Conservation (phyloP, 2,888 invertebrate species). For the Ophraella communa region DNA sequence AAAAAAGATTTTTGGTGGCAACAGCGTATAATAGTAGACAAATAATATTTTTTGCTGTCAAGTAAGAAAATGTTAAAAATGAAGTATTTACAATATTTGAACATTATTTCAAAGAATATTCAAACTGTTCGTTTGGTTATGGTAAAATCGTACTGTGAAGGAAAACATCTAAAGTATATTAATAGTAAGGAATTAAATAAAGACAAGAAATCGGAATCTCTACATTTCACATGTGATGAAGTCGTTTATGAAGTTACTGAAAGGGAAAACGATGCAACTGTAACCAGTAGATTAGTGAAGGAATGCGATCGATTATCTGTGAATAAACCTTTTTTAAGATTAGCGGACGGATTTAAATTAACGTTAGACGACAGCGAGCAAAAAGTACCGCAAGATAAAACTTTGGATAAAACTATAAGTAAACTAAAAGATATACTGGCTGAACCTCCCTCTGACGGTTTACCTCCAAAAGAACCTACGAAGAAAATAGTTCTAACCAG, state of each 20-base stretch:
- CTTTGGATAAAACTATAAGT: conserved; percentile 7
- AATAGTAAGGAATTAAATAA: conserved; percentile 3
- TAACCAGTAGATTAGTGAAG: conserved; percentile 38
- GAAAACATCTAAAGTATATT: conserved; percentile 2
- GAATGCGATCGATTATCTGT: conserved; percentile 30
- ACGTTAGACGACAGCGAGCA: neutral
- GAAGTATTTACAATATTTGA: conserved; percentile 4
- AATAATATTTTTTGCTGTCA: neutral
- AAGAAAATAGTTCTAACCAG: conserved; percentile 57
- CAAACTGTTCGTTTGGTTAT: conserved; percentile 1
- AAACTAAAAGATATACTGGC: neutral
- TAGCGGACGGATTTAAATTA: conserved; percentile 16
- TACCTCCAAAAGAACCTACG: conserved; percentile 4
- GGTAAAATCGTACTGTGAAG: conserved; percentile 12
- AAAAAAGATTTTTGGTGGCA: no score
- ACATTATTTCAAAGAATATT: neutral
- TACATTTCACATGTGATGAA: conserved; percentile 26
- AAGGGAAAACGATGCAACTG: conserved; percentile 39
- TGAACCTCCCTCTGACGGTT: neutral
- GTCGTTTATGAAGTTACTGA: conserved; percentile 29
- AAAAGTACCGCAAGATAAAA: neutral
- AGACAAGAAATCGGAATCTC: neutral
- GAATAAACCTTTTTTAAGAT: conserved; percentile 8
- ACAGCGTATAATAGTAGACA: neutral
- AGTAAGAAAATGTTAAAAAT: conserved; percentile 11